Evolutionary conservation across 2,113 vertebrate genomes (phyloP), one percentile per base, ranked within the genome.

Genomic region (Pygoscelis adeliae): DNA sequence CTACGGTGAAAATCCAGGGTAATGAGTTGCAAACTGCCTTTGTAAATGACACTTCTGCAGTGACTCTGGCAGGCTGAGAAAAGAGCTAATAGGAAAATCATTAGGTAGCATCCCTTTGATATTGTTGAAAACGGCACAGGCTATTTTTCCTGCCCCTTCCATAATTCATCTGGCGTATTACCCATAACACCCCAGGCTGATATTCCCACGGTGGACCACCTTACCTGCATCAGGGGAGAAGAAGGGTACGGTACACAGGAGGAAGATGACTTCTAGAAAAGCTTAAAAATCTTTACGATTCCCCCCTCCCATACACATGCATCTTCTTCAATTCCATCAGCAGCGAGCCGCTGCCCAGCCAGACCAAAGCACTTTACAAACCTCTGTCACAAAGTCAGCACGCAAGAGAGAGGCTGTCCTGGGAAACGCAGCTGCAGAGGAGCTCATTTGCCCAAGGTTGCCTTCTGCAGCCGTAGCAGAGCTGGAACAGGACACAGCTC

Each of bases 21-120:
- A 97, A 97, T 97, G 91, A 97, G 87, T 94, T 97, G 94, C 95
- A 96, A 97, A 94, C 94, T 81, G 94, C 84, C 82, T 96, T 96
- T 94, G 95, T 94, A 94, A 97, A 95, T 95, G 94, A 94, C 91
- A 94, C 63, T 91, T 96, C 89, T 97, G 93, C 95, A 91, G 70
- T 2, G 16, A 87, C 91, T 93, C 91, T 70, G 89, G 83, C 87
- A 94, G 71, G 91, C 92, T 93, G 89, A 84, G 91, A 83, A 94
- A 96, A 94, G 89, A 96, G 72, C 93, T 96, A 95, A 97, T 86
- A 96, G 84, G 74, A 96, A 97, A 96, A 96, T 97, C 96, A 96
- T 96, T 93, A 97, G 82, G 76, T 94, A 95, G 87, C 78, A 88
- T 96, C 89, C 78, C 93, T 97, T 95, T 96, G 94, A 96, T 96